A percentile compares a stretch with the other conserved stretches of the same genome.
phyloP scores from a whole-genome alignment of 1,140 invertebrate species.

The Papilio xuthus region DNA sequence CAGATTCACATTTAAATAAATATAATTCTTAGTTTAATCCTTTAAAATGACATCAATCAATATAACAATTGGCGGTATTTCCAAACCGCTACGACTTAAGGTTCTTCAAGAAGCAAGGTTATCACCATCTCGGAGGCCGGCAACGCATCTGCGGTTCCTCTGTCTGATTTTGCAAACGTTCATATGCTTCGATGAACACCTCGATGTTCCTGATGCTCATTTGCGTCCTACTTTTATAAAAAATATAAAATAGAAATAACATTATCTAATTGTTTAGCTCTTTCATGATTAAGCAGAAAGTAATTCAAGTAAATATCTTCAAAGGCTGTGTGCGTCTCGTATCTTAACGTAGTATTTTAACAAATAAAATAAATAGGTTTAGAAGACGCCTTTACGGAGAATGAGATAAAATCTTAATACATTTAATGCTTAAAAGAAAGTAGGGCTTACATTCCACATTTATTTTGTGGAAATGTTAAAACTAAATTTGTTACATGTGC shows the following conservation, averaged over 20 bases:
- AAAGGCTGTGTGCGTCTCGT: not conserved
- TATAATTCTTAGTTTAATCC: no score
- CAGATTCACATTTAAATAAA: no score
- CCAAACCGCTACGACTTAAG: no score
- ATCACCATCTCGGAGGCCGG: no score
- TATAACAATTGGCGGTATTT: no score
- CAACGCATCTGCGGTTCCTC: no score
- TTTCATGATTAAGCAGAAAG: not conserved
- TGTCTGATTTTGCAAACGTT: no score
- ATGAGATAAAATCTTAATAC: conserved; percentile 27
- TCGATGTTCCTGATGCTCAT: no score
- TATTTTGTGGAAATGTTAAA: conserved; percentile 9
- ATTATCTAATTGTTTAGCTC: not conserved
- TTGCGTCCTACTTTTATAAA: no score
- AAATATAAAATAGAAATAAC: not conserved
- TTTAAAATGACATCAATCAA: no score
- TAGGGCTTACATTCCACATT: not conserved
- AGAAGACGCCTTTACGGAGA: not conserved
- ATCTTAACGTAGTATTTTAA: conserved; percentile 30
- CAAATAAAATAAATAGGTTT: conserved; percentile 32
- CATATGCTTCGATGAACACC: no score
- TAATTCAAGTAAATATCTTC: not conserved
- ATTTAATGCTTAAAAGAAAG: conserved; percentile 22
- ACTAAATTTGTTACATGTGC: not conserved
- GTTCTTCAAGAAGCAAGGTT: no score